Evolutionary conservation across 2,113 vertebrate genomes (phyloP).

Genomic region (Chiloscyllium plagiosum): DNA sequence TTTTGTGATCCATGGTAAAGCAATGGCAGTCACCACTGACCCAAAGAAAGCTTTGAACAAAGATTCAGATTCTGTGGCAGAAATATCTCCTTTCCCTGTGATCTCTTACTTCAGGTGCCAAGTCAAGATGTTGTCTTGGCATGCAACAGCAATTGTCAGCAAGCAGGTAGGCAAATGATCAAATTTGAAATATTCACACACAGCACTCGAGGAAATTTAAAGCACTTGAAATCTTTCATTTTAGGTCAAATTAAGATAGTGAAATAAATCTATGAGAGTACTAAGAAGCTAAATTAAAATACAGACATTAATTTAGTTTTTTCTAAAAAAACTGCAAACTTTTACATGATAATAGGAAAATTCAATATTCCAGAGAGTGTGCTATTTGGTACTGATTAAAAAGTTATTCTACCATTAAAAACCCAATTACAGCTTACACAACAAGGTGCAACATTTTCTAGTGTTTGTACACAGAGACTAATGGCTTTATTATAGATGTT

Average conservation of each 20-base stretch:
- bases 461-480: neutral
- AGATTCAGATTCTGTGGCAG: neutral
- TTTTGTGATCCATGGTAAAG: neutral
- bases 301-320: neutral
- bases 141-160: neutral
- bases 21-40: neutral
- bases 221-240: neutral
- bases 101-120: neutral
- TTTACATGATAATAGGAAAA: neutral
- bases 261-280: neutral
- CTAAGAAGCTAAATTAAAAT: neutral
- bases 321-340: neutral
- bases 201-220: neutral
- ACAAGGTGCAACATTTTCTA: neutral
- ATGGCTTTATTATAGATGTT: no score
- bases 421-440: neutral
- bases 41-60: neutral
- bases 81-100: neutral
- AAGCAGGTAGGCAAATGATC: neutral
- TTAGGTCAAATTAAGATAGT: neutral
- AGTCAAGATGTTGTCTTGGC: neutral
- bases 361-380: neutral
- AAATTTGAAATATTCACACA: neutral
- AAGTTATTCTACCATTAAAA: neutral
- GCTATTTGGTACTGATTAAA: neutral